phyloP scores from a whole-genome alignment of 2,113 vertebrate genomes.

The Oostethus manadensis region DNA sequence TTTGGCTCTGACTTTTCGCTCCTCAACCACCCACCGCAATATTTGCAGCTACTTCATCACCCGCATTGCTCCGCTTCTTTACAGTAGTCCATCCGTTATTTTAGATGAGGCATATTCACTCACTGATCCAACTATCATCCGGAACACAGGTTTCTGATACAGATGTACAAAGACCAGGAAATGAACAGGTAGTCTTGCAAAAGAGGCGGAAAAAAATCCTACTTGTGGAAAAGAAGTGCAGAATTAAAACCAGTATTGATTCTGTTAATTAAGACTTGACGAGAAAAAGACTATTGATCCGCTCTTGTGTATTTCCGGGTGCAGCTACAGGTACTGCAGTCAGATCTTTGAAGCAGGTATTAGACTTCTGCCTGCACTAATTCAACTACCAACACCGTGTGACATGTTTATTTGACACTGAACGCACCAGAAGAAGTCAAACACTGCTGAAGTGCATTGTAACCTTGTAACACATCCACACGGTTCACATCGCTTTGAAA shows the following conservation, averaged over 20 bases:
- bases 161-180: neutral
- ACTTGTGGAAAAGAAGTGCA: neutral
- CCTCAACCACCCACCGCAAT: constrained; percentile 33
- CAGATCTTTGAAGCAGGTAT: constrained; percentile 59
- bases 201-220: neutral
- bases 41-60: constrained; percentile 18
- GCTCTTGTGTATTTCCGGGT: neutral
- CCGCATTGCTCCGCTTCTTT: constrained; percentile 18
- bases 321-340: constrained; percentile 8
- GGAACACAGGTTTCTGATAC: neutral
- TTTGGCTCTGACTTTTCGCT: constrained; percentile 40
- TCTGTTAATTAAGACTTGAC: constrained; percentile 3
- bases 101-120: neutral
- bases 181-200: neutral
- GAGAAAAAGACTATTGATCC: neutral
- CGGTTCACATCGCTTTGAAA: constrained; percentile 26
- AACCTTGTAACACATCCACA: constrained; percentile 9
- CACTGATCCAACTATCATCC: neutral
- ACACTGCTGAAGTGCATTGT: neutral
- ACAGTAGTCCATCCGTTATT: constrained; percentile 12
- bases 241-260: constrained; percentile 4
- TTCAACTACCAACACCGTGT: neutral
- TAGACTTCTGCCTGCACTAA: constrained; percentile 35
- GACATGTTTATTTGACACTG: constrained; percentile 13
- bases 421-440: neutral